Evolutionary conservation across 2,888 invertebrate species (phyloP).

Genomic region (Leptinotarsa haldemani): DNA sequence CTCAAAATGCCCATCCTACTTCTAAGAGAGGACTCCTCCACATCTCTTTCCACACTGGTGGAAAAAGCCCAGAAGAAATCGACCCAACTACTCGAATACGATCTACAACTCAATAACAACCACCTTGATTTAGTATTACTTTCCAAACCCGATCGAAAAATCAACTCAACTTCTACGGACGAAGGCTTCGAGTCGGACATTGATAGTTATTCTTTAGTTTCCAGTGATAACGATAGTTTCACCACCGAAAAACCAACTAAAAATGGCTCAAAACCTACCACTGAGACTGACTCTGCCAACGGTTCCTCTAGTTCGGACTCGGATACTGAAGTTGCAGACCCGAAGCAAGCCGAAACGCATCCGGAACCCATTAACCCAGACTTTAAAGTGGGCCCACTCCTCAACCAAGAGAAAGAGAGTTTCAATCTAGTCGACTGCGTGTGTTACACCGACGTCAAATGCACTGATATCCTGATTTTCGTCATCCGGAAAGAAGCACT

Average conservation of each 20-base stretch:
- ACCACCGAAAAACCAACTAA: constrained; percentile 45
- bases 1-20: constrained; percentile 62
- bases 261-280: constrained; percentile 50
- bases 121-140: constrained; percentile 57
- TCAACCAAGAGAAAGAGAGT: constrained; percentile 52
- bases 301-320: constrained; percentile 63
- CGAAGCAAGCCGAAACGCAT: constrained; percentile 25
- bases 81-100: constrained; percentile 58
- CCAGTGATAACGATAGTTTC: constrained; percentile 63
- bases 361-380: neutral
- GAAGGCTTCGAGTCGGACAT: constrained; percentile 68
- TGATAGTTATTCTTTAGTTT: constrained; percentile 64
- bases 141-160: constrained; percentile 47
- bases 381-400: constrained; percentile 20
- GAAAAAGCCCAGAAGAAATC: constrained; percentile 59
- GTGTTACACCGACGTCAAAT: constrained; percentile 64
- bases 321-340: constrained; percentile 55
- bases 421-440: constrained; percentile 64
- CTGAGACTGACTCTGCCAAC: constrained; percentile 65
- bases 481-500: constrained; percentile 62
- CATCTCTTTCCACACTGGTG: constrained; percentile 61
- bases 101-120: constrained; percentile 58
- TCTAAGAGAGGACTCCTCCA: constrained; percentile 59
- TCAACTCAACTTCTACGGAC: constrained; percentile 54
- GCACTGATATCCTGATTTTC: constrained; percentile 63